Percentiles rank a stretch among this genome's conserved stretches.
These are phyloP conservation scores for Clusia tigrina DNA, from an alignment of 2,888 invertebrate species.

Conservation along the genomic window DNA sequence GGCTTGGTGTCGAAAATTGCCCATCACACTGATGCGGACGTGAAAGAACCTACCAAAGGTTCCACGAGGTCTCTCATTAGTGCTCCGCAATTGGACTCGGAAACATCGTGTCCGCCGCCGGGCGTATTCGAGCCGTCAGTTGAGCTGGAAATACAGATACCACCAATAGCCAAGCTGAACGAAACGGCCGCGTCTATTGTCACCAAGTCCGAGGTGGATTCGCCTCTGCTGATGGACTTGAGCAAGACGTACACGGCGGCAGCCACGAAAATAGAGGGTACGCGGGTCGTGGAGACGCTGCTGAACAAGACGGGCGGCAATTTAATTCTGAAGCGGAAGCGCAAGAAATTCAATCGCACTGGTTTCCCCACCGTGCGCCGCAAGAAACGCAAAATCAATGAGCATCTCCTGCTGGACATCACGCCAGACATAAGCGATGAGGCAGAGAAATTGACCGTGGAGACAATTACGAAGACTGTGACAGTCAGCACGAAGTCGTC, in stretches of 20 bases:
- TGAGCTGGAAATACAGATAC: slow-evolving; percentile 74
- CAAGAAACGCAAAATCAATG: slow-evolving; percentile 74
- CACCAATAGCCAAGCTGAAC: slow-evolving; percentile 67
- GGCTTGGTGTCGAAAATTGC: slow-evolving; percentile 71
- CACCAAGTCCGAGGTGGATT: slow-evolving; percentile 65
- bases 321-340: slow-evolving; percentile 67
- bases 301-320: slow-evolving; percentile 60
- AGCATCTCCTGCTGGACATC: slow-evolving; percentile 32
- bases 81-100: slow-evolving; percentile 37
- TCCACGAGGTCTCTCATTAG: not conserved
- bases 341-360: slow-evolving; percentile 84
- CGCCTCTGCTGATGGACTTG: slow-evolving; percentile 58
- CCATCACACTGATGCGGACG: slow-evolving; percentile 38
- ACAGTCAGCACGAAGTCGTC: not conserved
- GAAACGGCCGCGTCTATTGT: slow-evolving; percentile 62
- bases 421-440: slow-evolving; percentile 27
- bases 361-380: slow-evolving; percentile 86
- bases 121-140: slow-evolving; percentile 77
- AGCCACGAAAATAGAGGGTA: slow-evolving; percentile 47
- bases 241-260: slow-evolving; percentile 42
- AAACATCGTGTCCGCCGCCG: slow-evolving; percentile 66
- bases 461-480: not conserved
- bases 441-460: not conserved
- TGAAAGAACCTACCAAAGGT: not conserved
- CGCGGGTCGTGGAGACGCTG: slow-evolving; percentile 59